Percentiles rank a stretch among this genome's conserved stretches.
Evolutionary conservation across 2,888 invertebrate species (phyloP).

Genomic region (Autographa pulchrina): DNA sequence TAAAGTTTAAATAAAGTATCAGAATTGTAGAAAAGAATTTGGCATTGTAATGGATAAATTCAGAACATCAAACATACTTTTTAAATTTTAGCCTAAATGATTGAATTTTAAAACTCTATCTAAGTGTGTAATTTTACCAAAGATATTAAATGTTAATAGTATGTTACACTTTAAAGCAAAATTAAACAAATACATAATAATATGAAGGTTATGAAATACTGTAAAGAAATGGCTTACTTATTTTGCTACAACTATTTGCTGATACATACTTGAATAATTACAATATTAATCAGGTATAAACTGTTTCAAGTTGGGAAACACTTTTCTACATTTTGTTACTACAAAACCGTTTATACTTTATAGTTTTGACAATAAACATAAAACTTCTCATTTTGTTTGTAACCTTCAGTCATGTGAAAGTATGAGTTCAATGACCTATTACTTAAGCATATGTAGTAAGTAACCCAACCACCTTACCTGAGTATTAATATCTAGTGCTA

Average conservation of each 20-base stretch:
- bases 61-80: no score
- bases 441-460: conserved; percentile 65
- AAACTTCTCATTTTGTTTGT: conserved; percentile 64
- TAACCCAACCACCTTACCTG: conserved; percentile 50
- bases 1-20: no score
- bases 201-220: neutral
- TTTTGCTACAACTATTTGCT: neutral
- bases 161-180: no score
- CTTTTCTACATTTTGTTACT: conserved; percentile 16
- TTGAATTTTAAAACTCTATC: no score
- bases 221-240: no score
- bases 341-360: conserved; percentile 32
- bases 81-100: no score
- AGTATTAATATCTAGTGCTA: conserved; percentile 53
- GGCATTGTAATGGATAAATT: no score
- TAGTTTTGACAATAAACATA: conserved; percentile 44
- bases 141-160: no score
- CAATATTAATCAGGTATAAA: conserved; percentile 9
- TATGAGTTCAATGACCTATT: conserved; percentile 78
- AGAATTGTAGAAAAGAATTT: no score
- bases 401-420: conserved; percentile 78
- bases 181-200: no score
- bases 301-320: conserved; percentile 8
- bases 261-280: neutral
- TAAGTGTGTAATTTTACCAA: no score